These are phyloP conservation scores for Hoplodrina blanda DNA, from an alignment of 2,888 invertebrate genomes.

Conservation along the genomic window DNA sequence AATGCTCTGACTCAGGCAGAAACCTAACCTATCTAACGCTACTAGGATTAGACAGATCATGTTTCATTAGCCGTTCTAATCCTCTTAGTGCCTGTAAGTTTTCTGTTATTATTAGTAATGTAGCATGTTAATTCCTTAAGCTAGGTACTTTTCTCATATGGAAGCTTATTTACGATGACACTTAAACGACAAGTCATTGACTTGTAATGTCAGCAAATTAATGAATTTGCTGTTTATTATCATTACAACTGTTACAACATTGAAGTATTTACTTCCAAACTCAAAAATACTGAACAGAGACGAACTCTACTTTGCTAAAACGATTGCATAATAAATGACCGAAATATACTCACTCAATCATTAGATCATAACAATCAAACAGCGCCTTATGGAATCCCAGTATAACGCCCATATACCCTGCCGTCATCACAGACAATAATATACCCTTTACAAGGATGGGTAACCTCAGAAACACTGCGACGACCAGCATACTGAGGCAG, in stretches of 20 bases:
- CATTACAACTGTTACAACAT: neutral
- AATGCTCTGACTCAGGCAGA: constrained; percentile 18
- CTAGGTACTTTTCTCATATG: neutral
- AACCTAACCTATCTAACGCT: constrained; percentile 19
- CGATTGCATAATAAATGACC: neutral
- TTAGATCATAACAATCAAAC: constrained; percentile 95
- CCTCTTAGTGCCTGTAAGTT: constrained; percentile 43
- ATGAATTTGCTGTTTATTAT: neutral
- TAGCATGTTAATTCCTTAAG: constrained; percentile 23
- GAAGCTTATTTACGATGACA: constrained; percentile 10
- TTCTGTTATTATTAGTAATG: constrained; percentile 29
- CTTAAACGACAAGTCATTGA: constrained; percentile 12
- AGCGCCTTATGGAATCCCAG: constrained; percentile 95
- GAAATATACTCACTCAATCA: constrained; percentile 92
- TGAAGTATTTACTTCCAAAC: neutral
- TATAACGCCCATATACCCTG: constrained; percentile 95
- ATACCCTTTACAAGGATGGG: constrained; percentile 96
- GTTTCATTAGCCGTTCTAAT: constrained; percentile 42
- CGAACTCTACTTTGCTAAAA: neutral
- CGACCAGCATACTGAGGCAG: constrained; percentile 95
- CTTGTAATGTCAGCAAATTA: no score
- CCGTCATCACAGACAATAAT: constrained; percentile 94
- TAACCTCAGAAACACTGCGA: constrained; percentile 95
- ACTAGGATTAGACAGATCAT: constrained; percentile 41
- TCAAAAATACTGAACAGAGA: neutral